A percentile compares a stretch with the other conserved stretches of the same genome.
Conservation (phyloP, 2,888 invertebrate genomes). For the Drosophila mulleri region DNA sequence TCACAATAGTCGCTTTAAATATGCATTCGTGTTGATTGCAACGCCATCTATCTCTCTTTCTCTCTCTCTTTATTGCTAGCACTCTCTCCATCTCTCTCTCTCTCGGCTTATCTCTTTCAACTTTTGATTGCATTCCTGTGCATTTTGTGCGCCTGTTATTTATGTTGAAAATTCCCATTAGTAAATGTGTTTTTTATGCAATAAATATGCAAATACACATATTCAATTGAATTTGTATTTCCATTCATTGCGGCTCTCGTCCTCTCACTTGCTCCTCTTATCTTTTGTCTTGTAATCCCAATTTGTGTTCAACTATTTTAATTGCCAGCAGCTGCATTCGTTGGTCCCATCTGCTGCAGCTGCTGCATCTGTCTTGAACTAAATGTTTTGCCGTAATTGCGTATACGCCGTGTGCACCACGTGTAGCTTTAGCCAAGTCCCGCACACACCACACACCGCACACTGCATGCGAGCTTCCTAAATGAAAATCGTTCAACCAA, state of each 20-base stretch:
- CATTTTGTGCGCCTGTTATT: slow-evolving; percentile 24
- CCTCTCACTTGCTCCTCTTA: background rate
- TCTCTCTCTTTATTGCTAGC: background rate
- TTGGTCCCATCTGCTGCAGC: slow-evolving; percentile 15
- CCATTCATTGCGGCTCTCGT: background rate
- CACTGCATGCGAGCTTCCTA: slow-evolving; percentile 17
- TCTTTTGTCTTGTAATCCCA: slow-evolving; percentile 2
- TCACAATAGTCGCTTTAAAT: slow-evolving; percentile 43
- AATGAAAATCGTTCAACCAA: slow-evolving; percentile 22
- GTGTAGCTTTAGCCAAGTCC: background rate
- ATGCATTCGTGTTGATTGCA: slow-evolving; percentile 37
- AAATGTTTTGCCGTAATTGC: slow-evolving; percentile 32
- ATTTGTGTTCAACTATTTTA: slow-evolving; percentile 35
- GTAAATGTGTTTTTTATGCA: slow-evolving; percentile 33
- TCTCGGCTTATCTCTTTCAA: background rate
- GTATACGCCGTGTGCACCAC: slow-evolving; percentile 40
- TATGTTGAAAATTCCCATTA: slow-evolving; percentile 29
- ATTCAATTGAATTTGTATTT: slow-evolving; percentile 39
- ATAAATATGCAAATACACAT: slow-evolving; percentile 55
- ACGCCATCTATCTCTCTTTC: background rate
- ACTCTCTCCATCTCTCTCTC: background rate
- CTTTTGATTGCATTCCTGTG: slow-evolving; percentile 11
- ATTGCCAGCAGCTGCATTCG: slow-evolving; percentile 37
- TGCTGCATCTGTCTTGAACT: background rate
- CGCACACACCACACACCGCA: background rate